Evolutionary conservation across 2,888 invertebrate species (phyloP), one percentile per base, ranked within the genome.

Genomic region (Pachydiplax longipennis): DNA sequence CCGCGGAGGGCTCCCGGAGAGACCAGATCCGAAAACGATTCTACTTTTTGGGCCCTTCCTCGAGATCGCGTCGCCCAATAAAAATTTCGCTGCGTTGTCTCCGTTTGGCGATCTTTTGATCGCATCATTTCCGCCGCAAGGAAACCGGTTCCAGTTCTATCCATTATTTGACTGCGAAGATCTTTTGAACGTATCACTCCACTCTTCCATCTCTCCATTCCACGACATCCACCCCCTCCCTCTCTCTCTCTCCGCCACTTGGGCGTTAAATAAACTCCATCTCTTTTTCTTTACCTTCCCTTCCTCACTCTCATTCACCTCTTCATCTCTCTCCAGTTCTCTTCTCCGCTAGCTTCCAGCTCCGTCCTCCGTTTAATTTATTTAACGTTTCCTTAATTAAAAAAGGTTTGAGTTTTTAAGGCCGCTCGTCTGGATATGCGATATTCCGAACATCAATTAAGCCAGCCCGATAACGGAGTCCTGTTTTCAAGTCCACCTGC

Each of bases 121-220:
- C 58, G n/a, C 87, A 87, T 87, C 87, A 87, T 87, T 87, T 87
- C 87, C 87, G 87, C 87, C 35, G 61, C 87, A 35, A 22, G 61
- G 37, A 87, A 87, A 87, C 87, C 87, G 87, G 87, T 87, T 87
- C 61, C 87, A 83, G 48, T 83, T 15, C 53, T 53, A 48, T 35
- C 82, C 35, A 44, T 83, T 83, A 53, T 53, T 83, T 83, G 48
- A 83, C 53, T 53, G 53, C 53, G 53, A 18, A 53, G 53, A 53
- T 53, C 53, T 53, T 53, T 18, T 53, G 53, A 15, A 53, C 53
- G 53, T 53, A 53, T 53, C 53, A 53, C 53, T 53, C 53, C 53
- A 53, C 53, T 53, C 53, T 53, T 48, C 48, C 48, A 48, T 48
- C 44, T 44, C 44, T 44, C 44, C 44, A 44, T 44, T 44, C 44